Conservation (phyloP, 2,113 vertebrate genomes). For the Microcebus jonahi region DNA sequence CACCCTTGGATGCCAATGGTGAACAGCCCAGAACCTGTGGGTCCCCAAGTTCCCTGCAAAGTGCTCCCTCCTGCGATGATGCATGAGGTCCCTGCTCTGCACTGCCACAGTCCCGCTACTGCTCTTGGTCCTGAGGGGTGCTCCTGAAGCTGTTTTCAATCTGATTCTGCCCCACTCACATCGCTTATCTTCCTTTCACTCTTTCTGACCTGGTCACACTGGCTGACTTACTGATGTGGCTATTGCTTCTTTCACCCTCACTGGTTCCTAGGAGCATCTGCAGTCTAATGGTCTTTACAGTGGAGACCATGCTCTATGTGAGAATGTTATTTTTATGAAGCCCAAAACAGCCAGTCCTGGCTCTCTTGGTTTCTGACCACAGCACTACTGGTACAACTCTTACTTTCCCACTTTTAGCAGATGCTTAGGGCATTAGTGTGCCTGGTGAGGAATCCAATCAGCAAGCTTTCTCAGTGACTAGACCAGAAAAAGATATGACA, state of each 20-base stretch:
- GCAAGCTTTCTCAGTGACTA: background rate
- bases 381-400: background rate
- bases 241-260: background rate
- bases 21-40: background rate
- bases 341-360: background rate
- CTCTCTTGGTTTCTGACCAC: background rate
- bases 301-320: no score
- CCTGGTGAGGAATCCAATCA: background rate
- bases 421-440: background rate
- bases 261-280: background rate
- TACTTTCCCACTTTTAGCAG: background rate
- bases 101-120: background rate
- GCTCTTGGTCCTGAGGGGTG: background rate
- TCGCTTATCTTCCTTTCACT: background rate
- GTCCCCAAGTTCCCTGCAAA: background rate
- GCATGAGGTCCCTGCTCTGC: background rate
- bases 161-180: background rate
- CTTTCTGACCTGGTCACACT: background rate
- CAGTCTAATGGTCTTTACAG: background rate
- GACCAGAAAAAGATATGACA: background rate
- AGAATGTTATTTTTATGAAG: background rate
- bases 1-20: background rate
- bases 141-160: background rate
- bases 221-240: fast-evolving
- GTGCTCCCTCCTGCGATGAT: background rate